Percentiles rank a stretch among this genome's conserved stretches.
Evolutionary conservation across 2,888 invertebrate species (phyloP).

Genomic region (Anoplius nigerrimus): DNA sequence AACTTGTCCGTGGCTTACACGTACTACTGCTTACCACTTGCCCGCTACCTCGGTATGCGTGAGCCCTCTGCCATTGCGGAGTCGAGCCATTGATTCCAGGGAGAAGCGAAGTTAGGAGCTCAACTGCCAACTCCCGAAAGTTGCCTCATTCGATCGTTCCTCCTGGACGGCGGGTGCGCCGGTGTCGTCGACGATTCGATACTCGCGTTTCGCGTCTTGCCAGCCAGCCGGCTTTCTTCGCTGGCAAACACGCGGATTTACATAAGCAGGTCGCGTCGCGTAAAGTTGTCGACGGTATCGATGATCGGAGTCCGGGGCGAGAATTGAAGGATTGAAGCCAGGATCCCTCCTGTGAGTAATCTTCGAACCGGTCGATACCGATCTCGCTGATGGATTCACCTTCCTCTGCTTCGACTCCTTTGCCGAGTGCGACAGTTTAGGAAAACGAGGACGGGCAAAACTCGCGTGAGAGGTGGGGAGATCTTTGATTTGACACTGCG

Average conservation of each 20-base stretch:
- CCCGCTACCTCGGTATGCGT: neutral
- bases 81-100: conserved; percentile 1
- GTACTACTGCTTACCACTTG: neutral
- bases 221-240: too few species aligned
- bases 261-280: conserved; percentile 35
- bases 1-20: conserved; percentile 35
- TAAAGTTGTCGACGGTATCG: conserved; percentile 50
- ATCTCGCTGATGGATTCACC: conserved; percentile 35
- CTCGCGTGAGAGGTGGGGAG: too few species aligned
- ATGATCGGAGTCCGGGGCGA: conserved; percentile 32
- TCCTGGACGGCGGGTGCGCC: too few species aligned
- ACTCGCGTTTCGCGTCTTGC: too few species aligned
- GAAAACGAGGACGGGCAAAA: too few species aligned
- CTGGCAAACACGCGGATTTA: too few species aligned
- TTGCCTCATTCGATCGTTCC: too few species aligned
- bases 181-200: too few species aligned
- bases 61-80: neutral
- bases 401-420: too few species aligned
- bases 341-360: conserved; percentile 46
- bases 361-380: conserved; percentile 54
- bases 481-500: conserved; percentile 47
- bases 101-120: neutral
- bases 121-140: too few species aligned
- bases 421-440: too few species aligned
- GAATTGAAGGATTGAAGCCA: conserved; percentile 35